A percentile compares a stretch with the other conserved stretches of the same genome.
Conservation (phyloP, 2,797 vertebrate species). For the Staurois parvus region DNA sequence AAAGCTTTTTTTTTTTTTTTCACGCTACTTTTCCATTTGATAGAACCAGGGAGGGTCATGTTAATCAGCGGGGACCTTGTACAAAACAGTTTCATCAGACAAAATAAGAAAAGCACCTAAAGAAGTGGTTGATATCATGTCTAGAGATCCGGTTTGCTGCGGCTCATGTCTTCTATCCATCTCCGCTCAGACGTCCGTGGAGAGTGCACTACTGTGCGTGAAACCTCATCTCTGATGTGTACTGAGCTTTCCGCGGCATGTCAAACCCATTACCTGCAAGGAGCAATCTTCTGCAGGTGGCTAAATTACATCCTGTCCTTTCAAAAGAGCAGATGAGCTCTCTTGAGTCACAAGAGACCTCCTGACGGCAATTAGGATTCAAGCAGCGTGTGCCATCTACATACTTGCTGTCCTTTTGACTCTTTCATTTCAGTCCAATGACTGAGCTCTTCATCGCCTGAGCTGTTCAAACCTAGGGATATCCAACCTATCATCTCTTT, state of each 20-base stretch:
- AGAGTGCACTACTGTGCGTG: conserved; percentile 12
- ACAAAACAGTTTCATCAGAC: conserved; percentile 42
- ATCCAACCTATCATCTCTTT: conserved; percentile 99
- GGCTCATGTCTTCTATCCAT: conserved; percentile 12
- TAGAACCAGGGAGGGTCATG: background rate
- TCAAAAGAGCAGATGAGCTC: conserved; percentile 50
- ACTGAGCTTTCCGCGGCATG: conserved; percentile 64
- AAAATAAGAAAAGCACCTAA: conserved; percentile 54
- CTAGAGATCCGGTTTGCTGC: conserved; percentile 22
- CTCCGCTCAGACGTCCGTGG: conserved; percentile 29
- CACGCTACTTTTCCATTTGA: background rate
- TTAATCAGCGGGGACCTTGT: conserved; percentile 8
- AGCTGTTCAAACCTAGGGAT: conserved; percentile 96
- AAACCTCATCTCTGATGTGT: conserved; percentile 56
- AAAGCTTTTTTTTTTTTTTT: background rate
- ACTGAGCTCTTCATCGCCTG: conserved; percentile 93
- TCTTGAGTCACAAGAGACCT: conserved; percentile 14
- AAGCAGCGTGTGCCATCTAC: conserved; percentile 92
- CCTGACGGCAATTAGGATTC: conserved; percentile 81
- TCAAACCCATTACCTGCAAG: conserved; percentile 67
- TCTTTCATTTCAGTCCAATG: conserved; percentile 99
- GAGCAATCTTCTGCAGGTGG: conserved; percentile 57
- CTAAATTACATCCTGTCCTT: conserved; percentile 55
- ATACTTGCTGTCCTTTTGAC: conserved; percentile 95
- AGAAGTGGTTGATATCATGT: conserved; percentile 43